Percentiles rank a stretch among this genome's conserved stretches.
Conservation (phyloP, 2,797 vertebrate genomes). For the Epinephelus coioides region DNA sequence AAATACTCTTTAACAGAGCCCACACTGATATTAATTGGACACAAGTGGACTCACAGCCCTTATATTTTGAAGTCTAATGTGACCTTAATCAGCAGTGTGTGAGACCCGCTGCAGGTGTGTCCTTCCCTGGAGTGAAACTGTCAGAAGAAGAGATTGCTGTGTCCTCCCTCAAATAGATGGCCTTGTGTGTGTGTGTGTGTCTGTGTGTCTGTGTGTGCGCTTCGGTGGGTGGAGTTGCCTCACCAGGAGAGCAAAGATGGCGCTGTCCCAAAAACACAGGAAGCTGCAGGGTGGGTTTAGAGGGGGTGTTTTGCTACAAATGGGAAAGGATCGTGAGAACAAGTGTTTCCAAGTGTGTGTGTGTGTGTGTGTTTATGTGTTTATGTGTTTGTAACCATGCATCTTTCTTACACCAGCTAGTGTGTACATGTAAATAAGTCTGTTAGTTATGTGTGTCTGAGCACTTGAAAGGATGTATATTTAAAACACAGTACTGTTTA, state of each 20-base stretch:
- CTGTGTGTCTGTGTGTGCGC: not conserved
- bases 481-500: not conserved
- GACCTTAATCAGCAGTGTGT: not conserved
- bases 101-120: constrained; percentile 36
- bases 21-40: not conserved
- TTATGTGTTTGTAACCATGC: constrained; percentile 18
- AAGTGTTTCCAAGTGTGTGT: constrained; percentile 48
- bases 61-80: constrained; percentile 12
- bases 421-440: constrained; percentile 24
- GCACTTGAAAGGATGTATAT: not conserved
- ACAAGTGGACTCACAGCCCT: not conserved
- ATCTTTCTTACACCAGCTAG: not conserved
- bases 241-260: constrained; percentile 66
- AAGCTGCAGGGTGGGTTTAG: constrained; percentile 68
- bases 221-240: constrained; percentile 59
- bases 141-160: constrained; percentile 42
- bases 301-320: constrained; percentile 55
- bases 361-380: constrained; percentile 13
- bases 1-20: not conserved
- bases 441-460: not conserved
- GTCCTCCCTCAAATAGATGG: constrained; percentile 28
- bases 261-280: constrained; percentile 74
- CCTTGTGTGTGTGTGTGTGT: not conserved
- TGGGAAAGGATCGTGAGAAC: constrained; percentile 73
- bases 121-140: constrained; percentile 34